Evolutionary conservation across 1,140 invertebrate species (phyloP).

Genomic region (Lamellibrachia luymesi): DNA sequence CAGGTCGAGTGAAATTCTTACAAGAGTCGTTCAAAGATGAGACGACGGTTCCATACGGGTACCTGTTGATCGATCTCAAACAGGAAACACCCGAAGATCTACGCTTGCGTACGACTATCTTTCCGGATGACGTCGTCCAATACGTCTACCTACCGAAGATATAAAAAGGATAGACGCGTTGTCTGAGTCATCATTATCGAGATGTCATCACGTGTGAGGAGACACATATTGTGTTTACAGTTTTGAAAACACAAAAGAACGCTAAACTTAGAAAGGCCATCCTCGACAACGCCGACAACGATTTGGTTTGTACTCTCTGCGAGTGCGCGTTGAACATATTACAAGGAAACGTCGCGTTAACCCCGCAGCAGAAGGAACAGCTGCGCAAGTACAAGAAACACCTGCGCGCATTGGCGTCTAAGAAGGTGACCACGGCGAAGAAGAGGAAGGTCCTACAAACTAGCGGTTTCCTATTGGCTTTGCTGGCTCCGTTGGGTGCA

Average conservation of each 20-base stretch:
- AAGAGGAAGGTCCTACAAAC: not conserved
- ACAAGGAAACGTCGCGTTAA: not conserved
- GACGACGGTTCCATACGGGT: not conserved
- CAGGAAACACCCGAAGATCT: not conserved
- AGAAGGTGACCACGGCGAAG: not conserved
- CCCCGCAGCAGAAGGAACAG: not conserved
- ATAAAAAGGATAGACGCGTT: not conserved
- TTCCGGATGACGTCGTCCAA: not conserved
- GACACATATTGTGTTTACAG: not conserved
- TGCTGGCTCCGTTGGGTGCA: not conserved
- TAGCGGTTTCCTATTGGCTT: not conserved
- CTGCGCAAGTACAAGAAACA: not conserved
- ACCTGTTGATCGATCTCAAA: conserved; percentile 9
- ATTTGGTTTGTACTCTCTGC: not conserved
- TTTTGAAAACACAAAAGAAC: not conserved
- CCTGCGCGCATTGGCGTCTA: not conserved
- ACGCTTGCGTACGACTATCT: not conserved
- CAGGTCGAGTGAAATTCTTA: not conserved
- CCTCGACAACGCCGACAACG: not conserved
- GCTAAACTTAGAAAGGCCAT: not conserved
- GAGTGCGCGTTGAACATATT: not conserved
- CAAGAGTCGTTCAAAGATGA: not conserved
- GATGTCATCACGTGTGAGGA: not conserved
- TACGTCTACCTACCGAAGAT: not conserved
- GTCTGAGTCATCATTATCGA: not conserved